Evolutionary conservation across 2,888 invertebrate species (phyloP).

Genomic region (Epinotia demarniana): DNA sequence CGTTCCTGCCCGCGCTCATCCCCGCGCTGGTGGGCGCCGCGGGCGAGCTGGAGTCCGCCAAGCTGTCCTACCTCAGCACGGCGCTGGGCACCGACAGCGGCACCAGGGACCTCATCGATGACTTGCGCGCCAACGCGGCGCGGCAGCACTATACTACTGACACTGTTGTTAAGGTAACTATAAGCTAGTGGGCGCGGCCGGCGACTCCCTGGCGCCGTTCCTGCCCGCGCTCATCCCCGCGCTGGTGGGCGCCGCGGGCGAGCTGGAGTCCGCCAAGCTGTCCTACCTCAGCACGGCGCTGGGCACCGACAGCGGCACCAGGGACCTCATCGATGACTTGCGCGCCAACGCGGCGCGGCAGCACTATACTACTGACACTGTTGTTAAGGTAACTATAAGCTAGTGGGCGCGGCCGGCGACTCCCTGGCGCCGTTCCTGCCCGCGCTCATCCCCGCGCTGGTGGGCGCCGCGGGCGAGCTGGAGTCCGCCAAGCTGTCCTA

Average conservation of each 20-base stretch:
- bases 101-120: constrained; percentile 91
- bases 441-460: constrained; percentile 91
- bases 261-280: constrained; percentile 91
- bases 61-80: constrained; percentile 92
- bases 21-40: constrained; percentile 94
- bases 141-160: constrained; percentile 95
- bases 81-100: constrained; percentile 88
- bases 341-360: constrained; percentile 92
- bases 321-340: constrained; percentile 91
- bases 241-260: constrained; percentile 93
- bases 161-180: constrained; percentile 24
- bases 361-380: constrained; percentile 92
- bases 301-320: constrained; percentile 87
- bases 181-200: constrained; percentile 93
- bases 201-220: constrained; percentile 91
- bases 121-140: constrained; percentile 91
- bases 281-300: constrained; percentile 91
- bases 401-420: constrained; percentile 92
- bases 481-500: constrained; percentile 92
- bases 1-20: constrained; percentile 91
- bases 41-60: constrained; percentile 92
- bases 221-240: constrained; percentile 92
- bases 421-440: constrained; percentile 92
- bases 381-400: constrained; percentile 79
- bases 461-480: constrained; percentile 94